These are phyloP conservation scores for Lanius ludovicianus DNA, from an alignment of 2,113 vertebrate genomes.

Conservation along the genomic window DNA sequence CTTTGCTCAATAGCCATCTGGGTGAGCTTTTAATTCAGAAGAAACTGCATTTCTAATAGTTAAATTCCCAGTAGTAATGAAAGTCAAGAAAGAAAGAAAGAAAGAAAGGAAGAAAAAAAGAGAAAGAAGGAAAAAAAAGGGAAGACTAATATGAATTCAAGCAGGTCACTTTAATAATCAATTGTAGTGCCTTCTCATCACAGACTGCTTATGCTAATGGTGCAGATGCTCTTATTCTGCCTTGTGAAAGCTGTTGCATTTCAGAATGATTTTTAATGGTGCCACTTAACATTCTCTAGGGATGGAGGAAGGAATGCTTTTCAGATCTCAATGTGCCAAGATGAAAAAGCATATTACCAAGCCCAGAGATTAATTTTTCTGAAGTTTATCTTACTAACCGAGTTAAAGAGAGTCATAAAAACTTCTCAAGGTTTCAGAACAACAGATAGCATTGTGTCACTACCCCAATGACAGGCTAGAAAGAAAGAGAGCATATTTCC, in stretches of 20 bases:
- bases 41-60: neutral
- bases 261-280: conserved; percentile 15
- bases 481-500: neutral
- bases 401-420: neutral
- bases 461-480: neutral
- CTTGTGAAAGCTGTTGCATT: neutral
- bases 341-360: neutral
- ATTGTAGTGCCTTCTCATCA: neutral
- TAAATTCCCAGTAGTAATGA: neutral
- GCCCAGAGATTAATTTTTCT: neutral
- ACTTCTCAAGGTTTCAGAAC: neutral
- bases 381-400: neutral
- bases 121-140: neutral
- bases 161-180: neutral
- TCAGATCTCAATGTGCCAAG: neutral
- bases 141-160: neutral
- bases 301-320: neutral
- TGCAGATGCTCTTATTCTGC: conserved; percentile 19
- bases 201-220: conserved; percentile 8
- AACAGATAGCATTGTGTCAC: neutral
- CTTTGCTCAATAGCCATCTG: neutral
- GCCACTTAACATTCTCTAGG: conserved; percentile 12
- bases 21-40: neutral
- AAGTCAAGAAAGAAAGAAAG: neutral
- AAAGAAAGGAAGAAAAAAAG: neutral